Evolutionary conservation across 92 coral and sea anemone species (phyloP).

Genomic region (Blastomussa wellsi): DNA sequence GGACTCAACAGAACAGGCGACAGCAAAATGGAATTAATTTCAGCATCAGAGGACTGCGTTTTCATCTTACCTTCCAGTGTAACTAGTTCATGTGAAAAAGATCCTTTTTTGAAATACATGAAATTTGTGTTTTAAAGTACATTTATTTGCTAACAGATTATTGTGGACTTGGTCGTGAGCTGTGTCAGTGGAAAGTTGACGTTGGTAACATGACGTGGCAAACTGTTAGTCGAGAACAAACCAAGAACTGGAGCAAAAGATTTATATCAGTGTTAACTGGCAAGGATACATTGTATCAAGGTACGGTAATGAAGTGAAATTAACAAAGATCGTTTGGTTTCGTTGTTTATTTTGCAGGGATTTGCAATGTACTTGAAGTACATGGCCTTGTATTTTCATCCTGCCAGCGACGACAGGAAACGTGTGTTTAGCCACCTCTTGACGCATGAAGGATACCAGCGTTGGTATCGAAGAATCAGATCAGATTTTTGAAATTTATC

Average conservation of each 20-base stretch:
- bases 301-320: background rate
- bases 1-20: background rate
- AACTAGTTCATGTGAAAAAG: too few relatives aligned
- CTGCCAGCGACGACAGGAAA: too few relatives aligned
- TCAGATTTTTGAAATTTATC: too few relatives aligned
- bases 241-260: background rate
- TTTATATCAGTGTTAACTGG: background rate
- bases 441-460: too few relatives aligned
- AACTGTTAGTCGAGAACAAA: background rate
- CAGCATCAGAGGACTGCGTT: too few relatives aligned
- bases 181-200: slow-evolving; percentile 5
- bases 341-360: too few relatives aligned
- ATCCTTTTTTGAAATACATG: background rate
- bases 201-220: background rate
- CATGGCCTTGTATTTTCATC: too few relatives aligned
- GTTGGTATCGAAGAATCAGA: too few relatives aligned
- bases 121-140: background rate
- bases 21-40: too few relatives aligned
- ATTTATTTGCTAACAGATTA: slow-evolving; percentile 9
- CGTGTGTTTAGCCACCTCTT: too few relatives aligned
- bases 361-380: too few relatives aligned
- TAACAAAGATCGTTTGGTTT: background rate
- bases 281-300: background rate
- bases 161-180: slow-evolving; percentile 15
- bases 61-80: too few relatives aligned